Conservation (phyloP, 1,140 invertebrate species). For the Bilobella aurantiaca region DNA sequence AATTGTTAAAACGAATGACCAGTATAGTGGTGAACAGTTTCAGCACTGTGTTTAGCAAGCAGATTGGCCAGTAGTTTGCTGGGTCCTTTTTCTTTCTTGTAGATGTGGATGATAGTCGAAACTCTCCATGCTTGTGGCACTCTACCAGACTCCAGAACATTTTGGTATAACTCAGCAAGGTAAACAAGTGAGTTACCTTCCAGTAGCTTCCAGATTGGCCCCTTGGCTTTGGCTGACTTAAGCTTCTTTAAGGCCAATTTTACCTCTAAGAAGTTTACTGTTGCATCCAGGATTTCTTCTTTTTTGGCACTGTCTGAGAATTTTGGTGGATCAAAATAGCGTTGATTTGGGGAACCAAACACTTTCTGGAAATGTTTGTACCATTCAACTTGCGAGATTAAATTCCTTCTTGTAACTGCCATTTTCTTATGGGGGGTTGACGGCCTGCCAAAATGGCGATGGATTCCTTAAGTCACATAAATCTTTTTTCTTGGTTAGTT, state of each 20-base stretch:
- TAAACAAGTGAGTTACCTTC: not conserved
- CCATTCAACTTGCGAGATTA: not conserved
- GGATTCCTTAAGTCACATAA: too few relatives aligned
- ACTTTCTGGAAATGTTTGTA: not conserved
- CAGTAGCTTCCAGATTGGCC: not conserved
- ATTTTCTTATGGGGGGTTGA: not conserved
- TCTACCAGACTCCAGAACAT: not conserved
- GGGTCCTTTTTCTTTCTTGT: constrained; percentile 31
- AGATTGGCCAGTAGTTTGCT: constrained; percentile 34
- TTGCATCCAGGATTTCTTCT: not conserved
- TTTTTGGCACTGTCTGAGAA: not conserved
- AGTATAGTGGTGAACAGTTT: constrained; percentile 35
- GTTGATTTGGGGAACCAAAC: not conserved
- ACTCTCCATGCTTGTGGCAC: constrained; percentile 1
- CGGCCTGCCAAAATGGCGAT: not conserved
- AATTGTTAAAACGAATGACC: constrained; percentile 25
- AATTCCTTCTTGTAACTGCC: not conserved
- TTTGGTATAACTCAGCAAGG: not conserved
- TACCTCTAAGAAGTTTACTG: not conserved
- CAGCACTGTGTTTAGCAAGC: constrained; percentile 28
- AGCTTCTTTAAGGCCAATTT: not conserved
- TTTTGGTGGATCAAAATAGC: not conserved
- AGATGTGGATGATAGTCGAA: constrained; percentile 8
- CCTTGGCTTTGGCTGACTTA: not conserved
- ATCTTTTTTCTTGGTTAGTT: too few relatives aligned